Conservation (phyloP, 2,888 invertebrate genomes). For the Volucella inflata region DNA sequence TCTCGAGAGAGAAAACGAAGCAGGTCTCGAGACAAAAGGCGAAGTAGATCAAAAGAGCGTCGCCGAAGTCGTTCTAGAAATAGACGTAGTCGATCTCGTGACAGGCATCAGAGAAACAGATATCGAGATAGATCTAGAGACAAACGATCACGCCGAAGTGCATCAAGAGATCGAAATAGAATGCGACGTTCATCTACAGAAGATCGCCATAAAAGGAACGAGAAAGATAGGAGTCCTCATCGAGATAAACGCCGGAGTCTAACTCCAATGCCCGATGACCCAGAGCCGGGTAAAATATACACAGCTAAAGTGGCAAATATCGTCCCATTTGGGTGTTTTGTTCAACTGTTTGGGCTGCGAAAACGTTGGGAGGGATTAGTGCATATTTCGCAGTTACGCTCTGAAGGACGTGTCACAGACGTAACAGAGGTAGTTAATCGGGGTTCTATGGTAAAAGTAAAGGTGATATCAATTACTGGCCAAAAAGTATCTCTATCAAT, state of each 20-base stretch:
- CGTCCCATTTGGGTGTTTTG: constrained; percentile 99
- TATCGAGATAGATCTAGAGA: constrained; percentile 69
- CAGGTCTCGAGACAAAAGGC: constrained; percentile 77
- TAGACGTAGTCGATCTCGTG: constrained; percentile 76
- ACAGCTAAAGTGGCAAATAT: constrained; percentile 97
- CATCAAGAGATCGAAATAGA: constrained; percentile 80
- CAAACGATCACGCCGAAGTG: constrained; percentile 78
- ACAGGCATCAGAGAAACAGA: constrained; percentile 55
- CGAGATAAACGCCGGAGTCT: constrained; percentile 80
- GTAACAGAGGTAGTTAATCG: constrained; percentile 96
- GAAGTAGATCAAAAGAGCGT: constrained; percentile 76
- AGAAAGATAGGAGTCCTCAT: constrained; percentile 55
- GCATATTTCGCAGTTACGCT: constrained; percentile 96
- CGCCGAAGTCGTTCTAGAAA: constrained; percentile 79
- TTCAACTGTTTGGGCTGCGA: constrained; percentile 95
- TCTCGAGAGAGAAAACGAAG: constrained; percentile 77
- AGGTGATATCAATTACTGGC: constrained; percentile 96
- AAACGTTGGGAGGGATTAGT: constrained; percentile 97
- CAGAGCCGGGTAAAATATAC: constrained; percentile 93
- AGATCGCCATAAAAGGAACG: constrained; percentile 84
- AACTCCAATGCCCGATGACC: constrained; percentile 87
- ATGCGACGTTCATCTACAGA: constrained; percentile 45
- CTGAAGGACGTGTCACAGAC: constrained; percentile 96
- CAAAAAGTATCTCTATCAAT: constrained; percentile 97
- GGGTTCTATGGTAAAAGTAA: constrained; percentile 95